phyloP scores from a whole-genome alignment of 1,140 invertebrate species.

The Temnothorax longispinosus region DNA sequence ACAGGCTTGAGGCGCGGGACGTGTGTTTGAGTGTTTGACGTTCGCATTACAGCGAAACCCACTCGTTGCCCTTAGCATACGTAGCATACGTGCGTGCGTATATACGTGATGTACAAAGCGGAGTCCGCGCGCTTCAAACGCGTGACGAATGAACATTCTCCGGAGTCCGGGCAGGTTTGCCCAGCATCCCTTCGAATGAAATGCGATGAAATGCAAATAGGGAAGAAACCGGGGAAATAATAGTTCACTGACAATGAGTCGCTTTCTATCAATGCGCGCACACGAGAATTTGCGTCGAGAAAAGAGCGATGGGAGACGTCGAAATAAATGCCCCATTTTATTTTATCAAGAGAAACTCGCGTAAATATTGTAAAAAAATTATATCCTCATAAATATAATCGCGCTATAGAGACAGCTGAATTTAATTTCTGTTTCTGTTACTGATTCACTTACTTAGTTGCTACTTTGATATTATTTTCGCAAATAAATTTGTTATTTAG shows the following conservation, averaged over 20 bases:
- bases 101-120: not conserved
- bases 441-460: not conserved
- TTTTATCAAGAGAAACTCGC: not conserved
- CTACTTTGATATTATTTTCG: not conserved
- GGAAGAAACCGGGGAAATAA: constrained; percentile 42
- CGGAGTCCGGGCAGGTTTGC: constrained; percentile 24
- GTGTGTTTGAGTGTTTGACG: constrained; percentile 80
- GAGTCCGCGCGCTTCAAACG: constrained; percentile 19
- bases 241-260: not conserved
- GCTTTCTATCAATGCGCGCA: not conserved
- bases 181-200: constrained; percentile 21
- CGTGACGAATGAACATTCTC: constrained; percentile 50
- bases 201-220: constrained; percentile 50
- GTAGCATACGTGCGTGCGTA: constrained; percentile 8
- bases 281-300: not conserved
- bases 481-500: not conserved
- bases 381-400: not conserved
- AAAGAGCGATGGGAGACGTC: not conserved
- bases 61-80: constrained; percentile 70
- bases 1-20: constrained; percentile 66
- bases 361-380: not conserved
- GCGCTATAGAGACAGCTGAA: not conserved
- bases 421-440: not conserved
- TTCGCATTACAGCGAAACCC: constrained; percentile 81
- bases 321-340: not conserved